A percentile compares a stretch with the other conserved stretches of the same genome.
phyloP scores from a whole-genome alignment of 1,140 invertebrate genomes.

The Trachymyrmex septentrionalis region DNA sequence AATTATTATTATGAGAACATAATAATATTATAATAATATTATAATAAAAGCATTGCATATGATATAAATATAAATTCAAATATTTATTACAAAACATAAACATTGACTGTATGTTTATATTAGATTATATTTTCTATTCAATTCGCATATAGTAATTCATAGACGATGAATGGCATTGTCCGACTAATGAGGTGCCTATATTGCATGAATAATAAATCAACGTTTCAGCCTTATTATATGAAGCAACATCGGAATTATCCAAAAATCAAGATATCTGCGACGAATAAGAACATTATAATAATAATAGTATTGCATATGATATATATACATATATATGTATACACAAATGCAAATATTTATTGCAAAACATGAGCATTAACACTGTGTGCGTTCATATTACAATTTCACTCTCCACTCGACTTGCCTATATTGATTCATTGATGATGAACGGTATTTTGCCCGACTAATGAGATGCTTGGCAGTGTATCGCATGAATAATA shows the following conservation, averaged over 20 bases:
- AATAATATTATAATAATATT: no score
- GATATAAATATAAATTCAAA: not conserved
- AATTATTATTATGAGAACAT: no score
- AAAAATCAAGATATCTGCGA: not conserved
- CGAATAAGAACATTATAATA: no score
- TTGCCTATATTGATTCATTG: not conserved
- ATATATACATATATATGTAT: no score
- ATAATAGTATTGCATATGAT: no score
- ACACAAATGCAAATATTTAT: not conserved
- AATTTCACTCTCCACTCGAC: slow-evolving; percentile 19
- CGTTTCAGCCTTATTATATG: not conserved
- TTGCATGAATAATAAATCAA: slow-evolving; percentile 49
- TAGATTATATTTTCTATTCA: not conserved
- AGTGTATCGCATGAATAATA: slow-evolving; percentile 38
- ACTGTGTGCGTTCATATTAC: not conserved
- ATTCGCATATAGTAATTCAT: not conserved
- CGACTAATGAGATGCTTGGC: slow-evolving; percentile 23
- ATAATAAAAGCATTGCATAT: no score
- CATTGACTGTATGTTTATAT: not conserved
- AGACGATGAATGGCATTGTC: not conserved
- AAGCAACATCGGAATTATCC: not conserved
- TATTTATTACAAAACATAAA: not conserved
- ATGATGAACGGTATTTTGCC: slow-evolving; percentile 10
- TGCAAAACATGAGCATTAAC: not conserved
- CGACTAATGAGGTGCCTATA: slow-evolving; percentile 27